phyloP scores from a whole-genome alignment of 2,797 vertebrate species.

The Perodicticus potto region DNA sequence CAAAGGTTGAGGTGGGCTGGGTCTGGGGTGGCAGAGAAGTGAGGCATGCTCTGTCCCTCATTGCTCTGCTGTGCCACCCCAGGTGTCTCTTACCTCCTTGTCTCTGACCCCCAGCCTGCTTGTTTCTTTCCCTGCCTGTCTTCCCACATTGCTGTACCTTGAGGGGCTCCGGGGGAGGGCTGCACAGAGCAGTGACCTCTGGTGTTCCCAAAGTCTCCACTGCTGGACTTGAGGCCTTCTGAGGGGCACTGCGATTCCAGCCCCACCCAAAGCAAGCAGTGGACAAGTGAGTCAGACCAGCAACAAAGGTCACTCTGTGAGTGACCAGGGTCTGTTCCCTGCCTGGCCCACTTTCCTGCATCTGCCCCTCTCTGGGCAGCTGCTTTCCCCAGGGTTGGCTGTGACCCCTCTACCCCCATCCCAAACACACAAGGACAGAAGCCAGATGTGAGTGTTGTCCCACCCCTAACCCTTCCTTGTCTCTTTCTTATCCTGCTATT shows the following conservation, averaged over 20 bases:
- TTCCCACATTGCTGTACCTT: neutral
- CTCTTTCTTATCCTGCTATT: neutral
- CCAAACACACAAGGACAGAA: neutral
- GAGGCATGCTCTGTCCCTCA: neutral
- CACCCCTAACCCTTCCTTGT: rapidly evolving
- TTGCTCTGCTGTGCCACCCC: neutral
- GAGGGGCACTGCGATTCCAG: neutral
- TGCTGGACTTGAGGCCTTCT: neutral
- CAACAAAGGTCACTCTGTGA: neutral
- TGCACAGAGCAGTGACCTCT: neutral
- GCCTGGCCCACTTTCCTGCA: too few species aligned
- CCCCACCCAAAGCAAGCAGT: too few species aligned
- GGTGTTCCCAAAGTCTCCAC: neutral
- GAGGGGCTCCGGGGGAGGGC: neutral
- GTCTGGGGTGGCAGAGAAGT: neutral
- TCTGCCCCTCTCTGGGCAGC: too few species aligned
- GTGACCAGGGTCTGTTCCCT: neutral
- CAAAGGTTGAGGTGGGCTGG: neutral
- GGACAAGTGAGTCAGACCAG: neutral
- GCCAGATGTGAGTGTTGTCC: neutral
- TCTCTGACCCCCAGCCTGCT: neutral
- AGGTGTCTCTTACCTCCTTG: neutral
- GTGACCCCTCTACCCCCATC: too few species aligned
- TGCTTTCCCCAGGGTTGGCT: too few species aligned
- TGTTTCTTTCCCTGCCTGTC: neutral